Percentiles rank a stretch among this genome's conserved stretches.
Conservation (phyloP, 2,888 invertebrate genomes). For the Trisateles emortualis region DNA sequence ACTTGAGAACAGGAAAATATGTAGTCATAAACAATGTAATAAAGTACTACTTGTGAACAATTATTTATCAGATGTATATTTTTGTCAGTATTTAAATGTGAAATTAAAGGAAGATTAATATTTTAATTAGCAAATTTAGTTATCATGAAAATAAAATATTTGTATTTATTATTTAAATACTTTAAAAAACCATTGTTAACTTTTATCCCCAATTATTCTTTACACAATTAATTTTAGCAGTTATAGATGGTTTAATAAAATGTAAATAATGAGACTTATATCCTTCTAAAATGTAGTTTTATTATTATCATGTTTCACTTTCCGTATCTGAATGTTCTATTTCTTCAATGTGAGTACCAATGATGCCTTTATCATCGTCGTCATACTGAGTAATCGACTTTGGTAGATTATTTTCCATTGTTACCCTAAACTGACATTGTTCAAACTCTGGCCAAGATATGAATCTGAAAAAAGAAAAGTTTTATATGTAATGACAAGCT, state of each 20-base stretch:
- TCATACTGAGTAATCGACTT: slow-evolving; percentile 71
- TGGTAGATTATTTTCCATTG: slow-evolving; percentile 88
- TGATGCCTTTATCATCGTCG: slow-evolving; percentile 66
- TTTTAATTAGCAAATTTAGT: slow-evolving; percentile 26
- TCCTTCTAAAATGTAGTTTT: slow-evolving; percentile 58
- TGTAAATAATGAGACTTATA: slow-evolving; percentile 64
- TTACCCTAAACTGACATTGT: slow-evolving; percentile 88
- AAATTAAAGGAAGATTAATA: slow-evolving; percentile 31
- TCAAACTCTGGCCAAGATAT: slow-evolving; percentile 89
- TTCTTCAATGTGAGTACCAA: slow-evolving; percentile 68
- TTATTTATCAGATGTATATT: slow-evolving; percentile 31
- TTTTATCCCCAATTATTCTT: slow-evolving; percentile 16
- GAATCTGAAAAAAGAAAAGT: slow-evolving; percentile 68
- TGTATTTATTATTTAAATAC: slow-evolving; percentile 20
- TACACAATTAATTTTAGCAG: slow-evolving; percentile 29
- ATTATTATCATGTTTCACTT: slow-evolving; percentile 49
- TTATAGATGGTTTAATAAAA: slow-evolving; percentile 52
- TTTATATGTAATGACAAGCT: not conserved
- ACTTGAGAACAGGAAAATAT: slow-evolving; percentile 12
- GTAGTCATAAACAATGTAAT: slow-evolving; percentile 7
- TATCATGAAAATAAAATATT: slow-evolving; percentile 23
- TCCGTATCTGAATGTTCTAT: slow-evolving; percentile 68
- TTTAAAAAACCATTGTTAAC: slow-evolving; percentile 23
- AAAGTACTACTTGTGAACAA: slow-evolving; percentile 12
- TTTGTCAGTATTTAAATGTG: slow-evolving; percentile 46